These are phyloP conservation scores for Ochlodes sylvanus DNA, from an alignment of 2,888 invertebrate genomes.

Conservation along the genomic window DNA sequence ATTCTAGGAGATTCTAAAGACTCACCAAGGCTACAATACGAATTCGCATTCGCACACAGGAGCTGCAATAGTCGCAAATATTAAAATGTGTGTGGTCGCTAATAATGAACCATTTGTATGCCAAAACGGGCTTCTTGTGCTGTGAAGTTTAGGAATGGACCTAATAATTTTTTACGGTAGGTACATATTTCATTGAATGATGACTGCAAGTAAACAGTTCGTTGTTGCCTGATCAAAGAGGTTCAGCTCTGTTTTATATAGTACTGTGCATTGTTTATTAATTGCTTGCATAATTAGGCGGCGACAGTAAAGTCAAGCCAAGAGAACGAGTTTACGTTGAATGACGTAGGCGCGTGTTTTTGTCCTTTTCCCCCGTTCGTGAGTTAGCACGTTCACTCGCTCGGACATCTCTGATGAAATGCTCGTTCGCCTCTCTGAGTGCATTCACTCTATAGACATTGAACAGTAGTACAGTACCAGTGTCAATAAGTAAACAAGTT, in stretches of 20 bases:
- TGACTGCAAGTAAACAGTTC: slow-evolving; percentile 3
- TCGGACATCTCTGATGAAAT: slow-evolving; percentile 41
- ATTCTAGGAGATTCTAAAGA: neutral
- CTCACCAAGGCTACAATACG: neutral
- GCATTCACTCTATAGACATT: slow-evolving; percentile 68
- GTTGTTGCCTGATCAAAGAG: slow-evolving; percentile 22
- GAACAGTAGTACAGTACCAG: slow-evolving; percentile 46
- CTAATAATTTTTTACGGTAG: slow-evolving; percentile 1
- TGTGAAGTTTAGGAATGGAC: neutral
- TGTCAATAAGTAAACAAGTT: slow-evolving; percentile 66
- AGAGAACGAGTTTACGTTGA: slow-evolving; percentile 42
- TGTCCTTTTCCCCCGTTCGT: slow-evolving; percentile 38
- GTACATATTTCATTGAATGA: slow-evolving; percentile 14
- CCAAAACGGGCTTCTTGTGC: slow-evolving; percentile 1
- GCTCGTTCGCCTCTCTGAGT: slow-evolving; percentile 50
- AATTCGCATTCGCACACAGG: slow-evolving; percentile 13
- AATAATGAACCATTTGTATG: slow-evolving; percentile 30
- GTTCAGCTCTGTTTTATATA: slow-evolving; percentile 32
- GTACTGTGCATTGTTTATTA: slow-evolving; percentile 55
- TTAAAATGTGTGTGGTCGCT: slow-evolving; percentile 33
- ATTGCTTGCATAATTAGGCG: slow-evolving; percentile 59
- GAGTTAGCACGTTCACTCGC: slow-evolving; percentile 26
- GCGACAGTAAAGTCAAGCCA: slow-evolving; percentile 44
- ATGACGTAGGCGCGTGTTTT: slow-evolving; percentile 46
- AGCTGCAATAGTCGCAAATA: neutral